Evolutionary conservation across 2,888 invertebrate genomes (phyloP).

Genomic region (Elysia crispata): DNA sequence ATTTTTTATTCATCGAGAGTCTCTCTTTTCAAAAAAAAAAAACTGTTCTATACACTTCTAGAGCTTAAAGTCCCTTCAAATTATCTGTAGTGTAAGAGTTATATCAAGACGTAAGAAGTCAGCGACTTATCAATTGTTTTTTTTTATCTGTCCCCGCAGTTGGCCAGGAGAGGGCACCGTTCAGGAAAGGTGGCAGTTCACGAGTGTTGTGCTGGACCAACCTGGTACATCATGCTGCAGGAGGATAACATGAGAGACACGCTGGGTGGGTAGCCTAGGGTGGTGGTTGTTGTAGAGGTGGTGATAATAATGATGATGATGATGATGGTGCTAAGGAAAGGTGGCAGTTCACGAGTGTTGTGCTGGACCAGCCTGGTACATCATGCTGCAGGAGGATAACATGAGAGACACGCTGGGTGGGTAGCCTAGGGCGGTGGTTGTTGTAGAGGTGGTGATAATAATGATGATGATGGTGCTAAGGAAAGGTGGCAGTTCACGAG

Average conservation of each 20-base stretch:
- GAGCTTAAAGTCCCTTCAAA: too few species aligned
- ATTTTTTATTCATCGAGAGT: too few species aligned
- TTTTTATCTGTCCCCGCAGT: slow-evolving; percentile 56
- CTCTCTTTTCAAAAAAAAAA: too few species aligned
- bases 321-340: slow-evolving; percentile 68
- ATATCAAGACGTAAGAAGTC: too few species aligned
- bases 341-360: slow-evolving; percentile 74
- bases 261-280: slow-evolving; percentile 58
- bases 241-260: slow-evolving; percentile 71
- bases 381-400: slow-evolving; percentile 72
- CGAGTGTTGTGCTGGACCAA: slow-evolving; percentile 72
- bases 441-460: not conserved
- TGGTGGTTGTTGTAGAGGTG: too few species aligned
- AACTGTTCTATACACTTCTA: too few species aligned
- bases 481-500: slow-evolving; percentile 66
- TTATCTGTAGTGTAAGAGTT: too few species aligned
- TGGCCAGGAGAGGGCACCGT: slow-evolving; percentile 69
- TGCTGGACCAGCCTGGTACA: slow-evolving; percentile 73
- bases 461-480: too few species aligned
- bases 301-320: slow-evolving; percentile 34
- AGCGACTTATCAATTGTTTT: not conserved
- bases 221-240: slow-evolving; percentile 74
- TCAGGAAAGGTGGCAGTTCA: slow-evolving; percentile 69
- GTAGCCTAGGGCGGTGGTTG: not conserved
- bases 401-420: slow-evolving; percentile 68